These are phyloP conservation scores for Microctonus hyperodae DNA, from an alignment of 2,888 invertebrate species.

Conservation along the genomic window DNA sequence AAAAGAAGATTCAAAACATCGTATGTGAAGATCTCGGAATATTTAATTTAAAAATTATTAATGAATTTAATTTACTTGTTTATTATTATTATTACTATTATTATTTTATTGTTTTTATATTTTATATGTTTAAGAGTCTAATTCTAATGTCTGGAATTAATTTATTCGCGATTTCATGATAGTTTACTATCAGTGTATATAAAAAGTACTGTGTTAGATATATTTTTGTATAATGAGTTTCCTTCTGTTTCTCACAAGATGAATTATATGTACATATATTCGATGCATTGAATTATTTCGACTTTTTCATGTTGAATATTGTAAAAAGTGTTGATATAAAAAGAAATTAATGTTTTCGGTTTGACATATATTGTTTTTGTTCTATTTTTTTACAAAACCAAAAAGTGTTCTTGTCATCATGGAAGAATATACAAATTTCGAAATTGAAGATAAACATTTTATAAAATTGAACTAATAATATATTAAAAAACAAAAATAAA, in stretches of 20 bases:
- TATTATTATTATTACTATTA: slow-evolving; percentile 3
- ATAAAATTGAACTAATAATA: too few relatives aligned
- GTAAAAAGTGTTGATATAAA: not conserved
- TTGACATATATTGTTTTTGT: not conserved
- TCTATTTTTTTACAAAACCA: not conserved
- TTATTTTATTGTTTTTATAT: not conserved
- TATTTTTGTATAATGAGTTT: not conserved
- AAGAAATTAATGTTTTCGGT: not conserved
- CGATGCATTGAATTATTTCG: not conserved
- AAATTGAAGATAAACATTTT: too few relatives aligned
- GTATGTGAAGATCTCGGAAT: not conserved
- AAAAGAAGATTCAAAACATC: slow-evolving; percentile 4
- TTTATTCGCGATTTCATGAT: not conserved
- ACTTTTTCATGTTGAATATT: slow-evolving; percentile 4
- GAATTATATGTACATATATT: not conserved
- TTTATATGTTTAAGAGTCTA: too few relatives aligned
- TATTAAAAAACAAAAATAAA: not conserved
- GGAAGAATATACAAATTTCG: not conserved
- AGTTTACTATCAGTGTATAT: not conserved
- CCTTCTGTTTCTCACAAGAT: not conserved
- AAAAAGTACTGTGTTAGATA: not conserved
- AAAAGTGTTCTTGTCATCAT: slow-evolving; percentile 13
- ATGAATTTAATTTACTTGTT: not conserved
- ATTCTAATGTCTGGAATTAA: slow-evolving; percentile 7
- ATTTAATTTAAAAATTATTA: not conserved